Evolutionary conservation across 2,797 vertebrate species (phyloP).

Genomic region (Scomberomorus guttatus): DNA sequence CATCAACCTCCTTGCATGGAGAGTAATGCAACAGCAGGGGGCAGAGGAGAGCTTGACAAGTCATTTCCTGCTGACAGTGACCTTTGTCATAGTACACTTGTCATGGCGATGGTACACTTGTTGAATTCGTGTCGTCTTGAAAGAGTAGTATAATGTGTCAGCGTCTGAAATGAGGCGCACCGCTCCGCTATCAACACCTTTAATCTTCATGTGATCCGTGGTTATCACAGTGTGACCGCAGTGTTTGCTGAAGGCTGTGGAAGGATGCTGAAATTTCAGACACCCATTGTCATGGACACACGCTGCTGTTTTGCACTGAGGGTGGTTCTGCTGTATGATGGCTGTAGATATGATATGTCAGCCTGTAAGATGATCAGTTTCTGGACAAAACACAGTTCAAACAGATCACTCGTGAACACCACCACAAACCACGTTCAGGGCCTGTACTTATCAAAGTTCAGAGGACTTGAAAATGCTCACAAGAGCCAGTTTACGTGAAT

Average conservation of each 20-base stretch:
- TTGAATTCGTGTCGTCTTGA: constrained; percentile 15
- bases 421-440: neutral
- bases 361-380: neutral
- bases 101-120: constrained; percentile 1
- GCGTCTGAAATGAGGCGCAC: neutral
- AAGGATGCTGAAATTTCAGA: constrained; percentile 14
- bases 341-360: neutral
- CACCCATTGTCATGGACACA: neutral
- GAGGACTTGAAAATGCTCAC: neutral
- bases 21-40: constrained; percentile 57
- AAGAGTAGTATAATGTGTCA: constrained; percentile 31
- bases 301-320: constrained; percentile 9
- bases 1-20: neutral
- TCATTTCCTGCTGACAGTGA: constrained; percentile 22
- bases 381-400: neutral
- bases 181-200: constrained; percentile 8
- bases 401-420: neutral
- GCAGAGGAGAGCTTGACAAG: constrained; percentile 53
- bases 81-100: constrained; percentile 42
- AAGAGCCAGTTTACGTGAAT: neutral
- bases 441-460: too few relatives aligned
- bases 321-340: neutral
- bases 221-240: neutral
- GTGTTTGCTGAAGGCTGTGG: neutral
- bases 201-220: neutral